A percentile compares a stretch with the other conserved stretches of the same genome.
These are phyloP conservation scores for Phalloptychus januarius DNA, from an alignment of 2,797 vertebrate genomes.

Conservation along the genomic window DNA sequence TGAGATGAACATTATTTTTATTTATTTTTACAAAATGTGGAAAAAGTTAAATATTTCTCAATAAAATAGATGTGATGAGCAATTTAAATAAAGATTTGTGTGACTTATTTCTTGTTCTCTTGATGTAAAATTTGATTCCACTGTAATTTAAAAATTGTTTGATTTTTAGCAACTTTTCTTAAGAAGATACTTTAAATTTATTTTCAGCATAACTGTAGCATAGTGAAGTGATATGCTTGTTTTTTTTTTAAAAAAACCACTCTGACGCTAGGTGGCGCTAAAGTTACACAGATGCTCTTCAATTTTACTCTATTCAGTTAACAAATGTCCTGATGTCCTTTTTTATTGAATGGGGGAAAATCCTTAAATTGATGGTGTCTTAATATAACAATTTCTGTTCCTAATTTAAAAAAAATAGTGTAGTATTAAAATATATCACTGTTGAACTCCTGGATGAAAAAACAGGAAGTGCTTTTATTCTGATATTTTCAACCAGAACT, in stretches of 20 bases:
- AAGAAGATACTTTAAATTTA: background rate
- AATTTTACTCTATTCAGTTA: background rate
- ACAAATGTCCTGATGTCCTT: background rate
- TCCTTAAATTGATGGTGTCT: background rate
- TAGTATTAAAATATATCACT: too few species aligned
- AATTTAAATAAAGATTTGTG: background rate
- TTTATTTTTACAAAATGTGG: background rate
- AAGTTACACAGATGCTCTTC: background rate
- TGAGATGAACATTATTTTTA: background rate
- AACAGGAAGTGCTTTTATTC: background rate
- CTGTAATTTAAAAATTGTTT: background rate
- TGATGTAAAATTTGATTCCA: background rate
- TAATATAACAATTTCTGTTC: background rate
- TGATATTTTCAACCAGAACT: background rate
- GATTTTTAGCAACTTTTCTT: background rate
- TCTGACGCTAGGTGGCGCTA: background rate
- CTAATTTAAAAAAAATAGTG: too few species aligned
- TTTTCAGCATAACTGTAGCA: background rate
- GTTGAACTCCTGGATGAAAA: too few species aligned
- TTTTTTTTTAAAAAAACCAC: background rate
- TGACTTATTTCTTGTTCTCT: background rate
- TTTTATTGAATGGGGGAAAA: background rate
- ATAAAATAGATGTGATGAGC: background rate
- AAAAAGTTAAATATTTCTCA: background rate
- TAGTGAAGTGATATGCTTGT: background rate